Base-by-base conservation (phyloP, 1,140 invertebrate genomes). In the Nymphalis io region DNA sequence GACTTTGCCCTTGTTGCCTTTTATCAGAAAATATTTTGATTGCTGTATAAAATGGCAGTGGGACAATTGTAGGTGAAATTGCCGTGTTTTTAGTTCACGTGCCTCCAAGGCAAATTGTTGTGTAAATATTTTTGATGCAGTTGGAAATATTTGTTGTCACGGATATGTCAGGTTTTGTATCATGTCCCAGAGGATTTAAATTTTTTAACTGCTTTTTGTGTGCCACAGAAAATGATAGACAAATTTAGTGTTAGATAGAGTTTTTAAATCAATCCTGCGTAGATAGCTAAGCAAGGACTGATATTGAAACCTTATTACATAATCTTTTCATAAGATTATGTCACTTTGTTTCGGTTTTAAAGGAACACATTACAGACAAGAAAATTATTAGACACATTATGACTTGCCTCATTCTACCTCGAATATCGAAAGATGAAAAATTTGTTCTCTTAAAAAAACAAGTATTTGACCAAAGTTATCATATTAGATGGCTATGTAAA, bases 21-120 rank as follows among this genome's bases (percentile, higher is more conserved):
- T 69, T 58, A 68, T 23, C 46, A 33, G 44, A 60, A 69, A 66
- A 61, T 73, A 55, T 65, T 67, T 74, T 67, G 68, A 67, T 59
- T 63, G 42, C 62, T 42, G 42, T 55, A 63, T 71, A 65, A 65
- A 74, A 71, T 53, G 27, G 21, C 23, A 71, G 39, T 40, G 42
- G 58, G 55, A 64, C 70, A 60, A 68, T 68, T 68, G 60, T 57
- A 60, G 44, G 38, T 62, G 16, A 40, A 63, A 58, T 70, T 58
- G 51, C 23, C 18, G 53, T 42, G 27, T 39, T 60, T 60, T 60
- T 62, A 18, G 46, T 51, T 46, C 20, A 21, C 16, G 46, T 55
- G 51, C 51, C 51, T 55, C 20, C 16, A 12, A 15, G 23, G 51
- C 20, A 27, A 55, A 55, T 27, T 23, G 21, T 23, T 13, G 51